These are phyloP conservation scores for Baccha elongata DNA, from an alignment of 2,888 invertebrate genomes.

Conservation along the genomic window DNA sequence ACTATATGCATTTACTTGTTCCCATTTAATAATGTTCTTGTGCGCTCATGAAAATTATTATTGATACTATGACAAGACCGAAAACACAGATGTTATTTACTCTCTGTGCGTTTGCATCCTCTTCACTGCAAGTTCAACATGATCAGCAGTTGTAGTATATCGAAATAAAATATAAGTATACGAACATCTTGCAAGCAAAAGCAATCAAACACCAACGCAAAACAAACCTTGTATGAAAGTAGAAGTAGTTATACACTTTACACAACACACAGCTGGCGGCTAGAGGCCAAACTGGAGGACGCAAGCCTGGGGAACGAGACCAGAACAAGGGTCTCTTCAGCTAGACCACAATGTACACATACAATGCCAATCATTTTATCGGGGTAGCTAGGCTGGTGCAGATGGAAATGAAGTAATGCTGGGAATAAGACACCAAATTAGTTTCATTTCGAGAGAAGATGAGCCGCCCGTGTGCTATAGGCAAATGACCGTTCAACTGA, in stretches of 20 bases:
- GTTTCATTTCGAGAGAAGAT: conserved; percentile 67
- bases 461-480: conserved; percentile 64
- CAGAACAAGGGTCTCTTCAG: background rate
- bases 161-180: background rate
- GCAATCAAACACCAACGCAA: conserved; percentile 44
- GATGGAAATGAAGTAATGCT: conserved; percentile 14
- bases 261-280: conserved; percentile 16
- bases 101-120: conserved; percentile 49
- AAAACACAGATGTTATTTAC: conserved; percentile 46
- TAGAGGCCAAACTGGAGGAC: background rate
- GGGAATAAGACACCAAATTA: conserved; percentile 68
- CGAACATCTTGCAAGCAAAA: conserved; percentile 40
- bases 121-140: conserved; percentile 24
- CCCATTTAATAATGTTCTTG: conserved; percentile 17
- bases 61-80: conserved; percentile 60
- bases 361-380: conserved; percentile 32
- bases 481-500: conserved; percentile 73
- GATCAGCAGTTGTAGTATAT: background rate
- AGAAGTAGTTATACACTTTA: conserved; percentile 23
- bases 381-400: background rate
- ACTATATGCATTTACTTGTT: background rate
- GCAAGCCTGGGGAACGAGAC: background rate
- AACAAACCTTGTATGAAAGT: conserved; percentile 31
- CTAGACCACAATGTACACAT: conserved; percentile 1
- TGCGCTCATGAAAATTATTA: conserved; percentile 25